Percentiles rank a stretch among this genome's conserved stretches.
These are phyloP conservation scores for Rotaria socialis DNA, from an alignment of 2,888 invertebrate species.

Conservation along the genomic window DNA sequence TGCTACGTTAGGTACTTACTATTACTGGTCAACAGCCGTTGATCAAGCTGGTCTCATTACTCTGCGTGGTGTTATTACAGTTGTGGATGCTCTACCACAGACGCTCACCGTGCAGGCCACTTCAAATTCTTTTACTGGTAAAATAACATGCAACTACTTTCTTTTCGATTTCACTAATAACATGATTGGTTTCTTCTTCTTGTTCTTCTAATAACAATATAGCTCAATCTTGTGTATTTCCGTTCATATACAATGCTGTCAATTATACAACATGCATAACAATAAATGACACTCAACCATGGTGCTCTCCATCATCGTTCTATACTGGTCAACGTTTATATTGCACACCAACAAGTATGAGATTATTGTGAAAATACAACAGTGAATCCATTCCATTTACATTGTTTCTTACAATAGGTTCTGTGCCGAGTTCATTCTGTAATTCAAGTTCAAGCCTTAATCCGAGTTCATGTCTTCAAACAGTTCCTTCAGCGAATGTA, in stretches of 20 bases:
- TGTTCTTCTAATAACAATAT: too few species aligned
- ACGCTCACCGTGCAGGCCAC: neutral
- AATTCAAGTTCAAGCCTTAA: neutral
- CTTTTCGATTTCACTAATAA: too few species aligned
- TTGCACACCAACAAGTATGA: slow-evolving; percentile 39
- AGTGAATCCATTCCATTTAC: too few species aligned
- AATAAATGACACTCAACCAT: neutral
- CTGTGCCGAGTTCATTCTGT: too few species aligned
- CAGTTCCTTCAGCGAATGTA: neutral
- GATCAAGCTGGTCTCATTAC: neutral
- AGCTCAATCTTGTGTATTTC: slow-evolving; percentile 41
- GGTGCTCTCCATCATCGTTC: slow-evolving; percentile 36
- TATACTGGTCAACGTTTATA: neutral
- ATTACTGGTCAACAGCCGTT: slow-evolving; percentile 38
- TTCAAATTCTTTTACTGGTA: neutral
- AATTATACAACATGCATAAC: slow-evolving; percentile 36
- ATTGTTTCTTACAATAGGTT: too few species aligned
- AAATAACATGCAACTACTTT: too few species aligned
- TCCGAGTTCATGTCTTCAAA: neutral
- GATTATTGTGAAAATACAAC: too few species aligned
- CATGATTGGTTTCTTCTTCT: too few species aligned
- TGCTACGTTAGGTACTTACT: slow-evolving; percentile 38
- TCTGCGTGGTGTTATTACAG: slow-evolving; percentile 38
- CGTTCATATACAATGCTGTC: neutral
- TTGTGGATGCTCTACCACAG: slow-evolving; percentile 12